A percentile compares a stretch with the other conserved stretches of the same genome.
Evolutionary conservation across 2,888 invertebrate genomes (phyloP).

Genomic region (Agrotis segetum): DNA sequence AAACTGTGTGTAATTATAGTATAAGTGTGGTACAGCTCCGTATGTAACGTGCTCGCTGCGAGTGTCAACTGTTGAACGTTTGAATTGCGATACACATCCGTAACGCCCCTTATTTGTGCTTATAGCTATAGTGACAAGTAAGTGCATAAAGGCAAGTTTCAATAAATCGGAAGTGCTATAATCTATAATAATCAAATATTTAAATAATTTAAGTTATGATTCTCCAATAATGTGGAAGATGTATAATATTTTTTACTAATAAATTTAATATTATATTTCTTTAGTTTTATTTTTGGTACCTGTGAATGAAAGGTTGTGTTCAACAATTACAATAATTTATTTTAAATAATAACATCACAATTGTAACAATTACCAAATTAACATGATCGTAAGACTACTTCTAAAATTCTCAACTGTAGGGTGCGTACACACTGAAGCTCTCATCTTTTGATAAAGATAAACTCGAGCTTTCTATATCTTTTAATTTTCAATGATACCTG

Average conservation of each 20-base stretch:
- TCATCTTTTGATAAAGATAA: not conserved
- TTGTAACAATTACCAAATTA: constrained; percentile 53
- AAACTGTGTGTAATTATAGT: constrained; percentile 82
- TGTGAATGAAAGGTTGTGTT: constrained; percentile 7
- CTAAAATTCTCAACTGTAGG: constrained; percentile 33
- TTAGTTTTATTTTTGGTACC: constrained; percentile 77
- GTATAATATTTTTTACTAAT: constrained; percentile 91
- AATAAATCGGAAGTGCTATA: constrained; percentile 89
- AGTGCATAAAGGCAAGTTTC: constrained; percentile 85
- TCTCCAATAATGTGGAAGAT: constrained; percentile 91
- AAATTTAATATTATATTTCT: constrained; percentile 89
- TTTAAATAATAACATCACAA: constrained; percentile 64
- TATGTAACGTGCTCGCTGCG: constrained; percentile 72
- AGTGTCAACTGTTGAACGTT: constrained; percentile 61
- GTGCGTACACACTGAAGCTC: constrained; percentile 17
- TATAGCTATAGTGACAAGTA: constrained; percentile 85
- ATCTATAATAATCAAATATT: constrained; percentile 86
- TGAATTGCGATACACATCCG: constrained; percentile 57
- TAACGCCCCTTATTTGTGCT: constrained; percentile 79
- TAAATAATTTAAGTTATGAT: constrained; percentile 90
- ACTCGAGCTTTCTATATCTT: not conserved
- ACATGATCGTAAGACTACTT: constrained; percentile 46
- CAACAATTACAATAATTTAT: constrained; percentile 59
- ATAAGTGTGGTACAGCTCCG: constrained; percentile 72
- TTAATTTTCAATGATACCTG: not conserved